Base-by-base conservation (phyloP, 92 coral and sea anemone genomes). In the Galaxea fascicularis region DNA sequence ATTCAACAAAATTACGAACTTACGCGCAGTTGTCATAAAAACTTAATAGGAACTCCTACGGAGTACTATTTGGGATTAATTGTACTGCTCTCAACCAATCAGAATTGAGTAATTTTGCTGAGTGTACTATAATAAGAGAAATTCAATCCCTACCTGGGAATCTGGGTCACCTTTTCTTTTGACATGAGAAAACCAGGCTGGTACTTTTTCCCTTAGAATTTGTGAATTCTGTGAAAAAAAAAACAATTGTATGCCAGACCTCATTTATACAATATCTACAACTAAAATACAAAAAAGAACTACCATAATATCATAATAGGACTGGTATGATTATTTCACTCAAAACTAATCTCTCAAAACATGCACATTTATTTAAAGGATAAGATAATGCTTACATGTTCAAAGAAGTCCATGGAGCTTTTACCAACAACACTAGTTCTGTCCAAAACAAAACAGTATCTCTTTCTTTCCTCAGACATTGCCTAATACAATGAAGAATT, bases 371-470 rank as follows among this genome's bases (percentile, higher is more conserved):
- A n/a, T n/a, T n/a, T n/a, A n/a, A 76, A 59, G 22, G 57, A n/a
- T 26, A 15, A 31, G 10, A 52, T 20, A 20, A 56, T 45, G 14
- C 98, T 91, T 89, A 93, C 98, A 68, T 94, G 91, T 84, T 94
- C 98, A 77, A 71, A 89, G 67, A 77, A 94, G 53, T 94, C 98
- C 98, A 94, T 94, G 65, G 78, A 82, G 26, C 92, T 87, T 82
- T 92, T 94, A 73, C 88, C 88, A 24, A 92, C 87, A 47, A 92
- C 92, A 64, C 86, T 90, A 49, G 92, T 69, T 83, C 95, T 89
- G 44, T 97, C 99, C 28, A 97, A 83, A 16, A 97, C 91, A 78
- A 95, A 95, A 26, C 95, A 90, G 86, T 92, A 95, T 65, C 93
- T 85, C 74, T 93, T 95, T 71, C 92, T 78, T 83, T 97, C 95